phyloP scores from a whole-genome alignment of 2,113 vertebrate genomes.

The Formicarius rufipectus region DNA sequence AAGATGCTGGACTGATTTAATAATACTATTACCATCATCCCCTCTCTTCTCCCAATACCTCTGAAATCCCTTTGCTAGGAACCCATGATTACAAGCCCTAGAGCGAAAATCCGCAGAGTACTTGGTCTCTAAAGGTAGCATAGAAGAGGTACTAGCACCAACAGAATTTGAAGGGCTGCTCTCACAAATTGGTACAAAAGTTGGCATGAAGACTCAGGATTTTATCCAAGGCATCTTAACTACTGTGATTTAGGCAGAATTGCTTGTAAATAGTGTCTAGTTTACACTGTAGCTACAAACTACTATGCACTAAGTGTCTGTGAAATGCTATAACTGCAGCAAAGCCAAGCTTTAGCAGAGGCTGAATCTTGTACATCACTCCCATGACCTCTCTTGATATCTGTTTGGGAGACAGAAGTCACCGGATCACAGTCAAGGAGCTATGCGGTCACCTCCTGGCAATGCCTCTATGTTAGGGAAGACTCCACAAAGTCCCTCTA shows the following conservation, averaged over 20 bases:
- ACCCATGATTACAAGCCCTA: neutral
- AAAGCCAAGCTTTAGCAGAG: neutral
- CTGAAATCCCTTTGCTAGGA: neutral
- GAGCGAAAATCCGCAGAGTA: neutral
- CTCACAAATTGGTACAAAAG: neutral
- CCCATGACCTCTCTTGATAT: neutral
- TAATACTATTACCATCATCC: fast-evolving
- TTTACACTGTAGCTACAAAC: neutral
- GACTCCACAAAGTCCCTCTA: neutral
- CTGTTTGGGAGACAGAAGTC: neutral
- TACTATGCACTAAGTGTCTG: neutral
- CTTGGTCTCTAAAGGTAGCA: neutral
- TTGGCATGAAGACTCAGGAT: neutral
- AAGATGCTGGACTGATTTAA: neutral
- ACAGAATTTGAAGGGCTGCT: neutral
- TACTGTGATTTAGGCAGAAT: neutral
- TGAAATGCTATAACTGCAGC: neutral
- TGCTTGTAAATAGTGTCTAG: neutral
- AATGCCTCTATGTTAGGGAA: fast-evolving
- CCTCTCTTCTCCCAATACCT: neutral
- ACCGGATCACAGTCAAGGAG: neutral
- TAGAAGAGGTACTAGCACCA: neutral
- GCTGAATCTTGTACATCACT: neutral
- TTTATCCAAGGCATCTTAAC: neutral
- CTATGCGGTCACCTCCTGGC: neutral